Evolutionary conservation across 2,888 invertebrate species (phyloP), one percentile per base, ranked within the genome.

Genomic region (Acanthosoma haemorrhoidale): DNA sequence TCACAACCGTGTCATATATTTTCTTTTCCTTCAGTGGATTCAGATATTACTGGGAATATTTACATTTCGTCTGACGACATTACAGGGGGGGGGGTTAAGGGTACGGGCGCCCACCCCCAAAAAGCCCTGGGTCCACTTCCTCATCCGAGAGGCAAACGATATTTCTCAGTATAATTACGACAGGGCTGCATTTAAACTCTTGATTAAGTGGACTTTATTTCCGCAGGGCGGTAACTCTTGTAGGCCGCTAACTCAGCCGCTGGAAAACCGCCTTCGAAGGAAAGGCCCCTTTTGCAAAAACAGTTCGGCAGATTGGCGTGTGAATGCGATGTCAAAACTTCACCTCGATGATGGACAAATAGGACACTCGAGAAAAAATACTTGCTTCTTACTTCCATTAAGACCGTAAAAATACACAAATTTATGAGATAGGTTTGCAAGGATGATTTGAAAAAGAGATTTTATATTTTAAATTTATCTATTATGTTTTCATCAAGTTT

Each of bases 101-200:
- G 38, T 34, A 2, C 36, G 21, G 13, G 13, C 15, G 21, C 38
- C 61, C 38, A 18, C 51, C 11, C 4, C 11, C 51, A 13, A 6
- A 51, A 25, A 51, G n/a, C n/a, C 51, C n/a, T n/a, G 5, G 51
- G 13, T 21, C 25, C 51, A 51, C 51, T 51, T 51, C 51, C 51
- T 51, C 51, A 51, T 51, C 51, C 51, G n/a, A 51, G 29, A 51
- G 51, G 25, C 51, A n/a, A 36, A 61, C 32, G 61, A 61, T 61
- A 61, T 61, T 61, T 61, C 61, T 61, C 61, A 21, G 32, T 61
- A 61, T 61, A 61, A 61, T 61, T 61, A 61, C 61, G 61, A 61
- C 61, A 61, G 61, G 34, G 32, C 61, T 18, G 61, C 61, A 61
- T 61, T 61, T 61, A 36, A 36, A 61, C 61, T 34, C 13, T 31